These are phyloP conservation scores for Drosophila obscura DNA, from an alignment of 1,140 invertebrate genomes.

Conservation along the genomic window DNA sequence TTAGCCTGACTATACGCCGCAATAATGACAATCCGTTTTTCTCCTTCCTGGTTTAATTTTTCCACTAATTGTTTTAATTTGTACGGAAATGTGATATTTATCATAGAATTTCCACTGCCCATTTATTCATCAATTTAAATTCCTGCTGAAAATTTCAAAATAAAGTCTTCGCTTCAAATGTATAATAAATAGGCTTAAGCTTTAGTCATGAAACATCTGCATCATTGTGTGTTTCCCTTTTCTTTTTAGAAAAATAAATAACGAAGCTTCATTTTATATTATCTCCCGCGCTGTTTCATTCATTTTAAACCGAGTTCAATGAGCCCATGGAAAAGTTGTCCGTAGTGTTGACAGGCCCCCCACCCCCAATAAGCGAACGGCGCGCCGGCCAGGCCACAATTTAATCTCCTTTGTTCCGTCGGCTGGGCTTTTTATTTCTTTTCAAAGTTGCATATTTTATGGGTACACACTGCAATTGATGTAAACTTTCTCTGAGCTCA, in stretches of 20 bases:
- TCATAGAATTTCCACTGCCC: too few relatives aligned
- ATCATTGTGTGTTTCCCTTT: not conserved
- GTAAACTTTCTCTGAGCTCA: slow-evolving; percentile 37
- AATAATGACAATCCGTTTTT: too few relatives aligned
- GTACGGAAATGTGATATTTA: too few relatives aligned
- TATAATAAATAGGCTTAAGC: not conserved
- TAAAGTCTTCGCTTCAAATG: slow-evolving; percentile 10
- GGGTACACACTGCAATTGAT: slow-evolving; percentile 32
- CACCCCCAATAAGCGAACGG: too few relatives aligned
- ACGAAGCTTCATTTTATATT: slow-evolving; percentile 36
- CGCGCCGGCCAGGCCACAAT: slow-evolving; percentile 15
- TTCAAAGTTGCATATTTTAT: slow-evolving; percentile 55
- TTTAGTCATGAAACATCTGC: slow-evolving; percentile 12
- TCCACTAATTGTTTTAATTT: too few relatives aligned
- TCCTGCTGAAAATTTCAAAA: not conserved
- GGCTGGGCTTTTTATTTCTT: slow-evolving; percentile 40
- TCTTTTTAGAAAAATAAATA: slow-evolving; percentile 21
- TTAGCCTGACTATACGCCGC: too few relatives aligned
- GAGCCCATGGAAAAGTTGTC: slow-evolving; percentile 33
- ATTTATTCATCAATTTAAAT: too few relatives aligned
- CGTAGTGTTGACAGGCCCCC: slow-evolving; percentile 26
- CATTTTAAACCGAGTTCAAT: slow-evolving; percentile 38
- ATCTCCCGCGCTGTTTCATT: slow-evolving; percentile 12
- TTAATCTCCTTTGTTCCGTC: slow-evolving; percentile 38
- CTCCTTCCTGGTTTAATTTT: too few relatives aligned